Evolutionary conservation across 2,888 invertebrate genomes (phyloP), one percentile per base, ranked within the genome.

Genomic region (Cheilosia soror): DNA sequence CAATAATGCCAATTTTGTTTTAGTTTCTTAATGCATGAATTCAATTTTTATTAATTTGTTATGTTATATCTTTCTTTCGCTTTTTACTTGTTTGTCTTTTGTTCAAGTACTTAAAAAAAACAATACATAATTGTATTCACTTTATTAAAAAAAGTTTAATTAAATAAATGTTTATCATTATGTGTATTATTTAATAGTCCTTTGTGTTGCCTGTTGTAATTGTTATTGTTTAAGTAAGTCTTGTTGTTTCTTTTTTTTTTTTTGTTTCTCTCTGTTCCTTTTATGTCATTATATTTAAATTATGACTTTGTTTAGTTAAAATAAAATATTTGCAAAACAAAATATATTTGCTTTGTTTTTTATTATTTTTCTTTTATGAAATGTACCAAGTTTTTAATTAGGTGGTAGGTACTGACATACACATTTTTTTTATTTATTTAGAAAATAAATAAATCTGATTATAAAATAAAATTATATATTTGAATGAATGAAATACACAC

Each of bases 281-380:
- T 62, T 6, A 49, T 53, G 47, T 78, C 29, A 60, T 73, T 72
- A 49, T 78, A 33, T 51, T 58, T 47, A 72, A 69, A 9, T 11
- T 49, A 47, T 49, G 60, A 68, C 80, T 73, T 78, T 80, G 47
- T 82, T 83, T 75, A 87, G 83, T 88, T 86, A 75, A 87, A 78
- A 72, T 76, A 86, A 77, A 65, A 68, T n/a, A 77, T 40, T 15
- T 20, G 15, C 7, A 47, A 80, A 77, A 83, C 60, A 58, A 76
- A 87, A 75, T 25, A 78, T 11, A 47, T 47, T 47, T 47, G 47
- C 15, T 20, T 20, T 7, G 7, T 69, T 75, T 66, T 71, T n/a
- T n/a, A n/a, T n/a, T 15, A 15, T 75, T 62, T 53, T 51, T 63
- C 69, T 79, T 53, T 68, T 47, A 15, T 57, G 20, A 58, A 84